These are phyloP conservation scores for Psittacara wagleri DNA, from an alignment of 2,113 vertebrate species.

Conservation along the genomic window DNA sequence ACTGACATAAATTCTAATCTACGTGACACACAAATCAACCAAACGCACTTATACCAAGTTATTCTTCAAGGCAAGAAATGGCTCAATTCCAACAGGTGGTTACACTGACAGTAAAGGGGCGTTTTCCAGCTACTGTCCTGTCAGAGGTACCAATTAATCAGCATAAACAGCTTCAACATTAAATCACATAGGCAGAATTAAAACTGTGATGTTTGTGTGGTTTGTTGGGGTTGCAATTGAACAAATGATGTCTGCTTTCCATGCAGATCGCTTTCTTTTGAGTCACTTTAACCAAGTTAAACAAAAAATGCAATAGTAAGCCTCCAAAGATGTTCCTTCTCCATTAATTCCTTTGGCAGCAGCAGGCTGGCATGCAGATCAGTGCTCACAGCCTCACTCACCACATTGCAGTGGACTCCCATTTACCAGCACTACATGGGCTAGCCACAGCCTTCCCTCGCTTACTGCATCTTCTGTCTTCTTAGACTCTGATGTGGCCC, in stretches of 20 bases:
- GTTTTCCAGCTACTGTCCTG: background rate
- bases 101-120: background rate
- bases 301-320: background rate
- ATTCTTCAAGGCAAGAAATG: background rate
- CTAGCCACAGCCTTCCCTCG: background rate
- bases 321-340: background rate
- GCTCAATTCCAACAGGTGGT: background rate
- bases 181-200: background rate
- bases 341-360: background rate
- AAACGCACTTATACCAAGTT: background rate
- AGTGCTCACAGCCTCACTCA: accelerated
- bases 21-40: background rate
- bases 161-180: background rate
- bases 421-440: accelerated
- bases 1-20: background rate
- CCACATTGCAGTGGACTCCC: accelerated
- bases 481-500: background rate
- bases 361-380: background rate
- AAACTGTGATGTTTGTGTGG: background rate
- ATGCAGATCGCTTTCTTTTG: background rate
- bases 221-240: background rate
- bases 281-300: background rate
- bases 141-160: background rate
- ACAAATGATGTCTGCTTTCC: background rate
- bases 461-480: too few relatives aligned